Percentiles rank a stretch among this genome's conserved stretches.
Conservation (phyloP, 2,888 invertebrate species). For the Acanthoscelides obtectus region DNA sequence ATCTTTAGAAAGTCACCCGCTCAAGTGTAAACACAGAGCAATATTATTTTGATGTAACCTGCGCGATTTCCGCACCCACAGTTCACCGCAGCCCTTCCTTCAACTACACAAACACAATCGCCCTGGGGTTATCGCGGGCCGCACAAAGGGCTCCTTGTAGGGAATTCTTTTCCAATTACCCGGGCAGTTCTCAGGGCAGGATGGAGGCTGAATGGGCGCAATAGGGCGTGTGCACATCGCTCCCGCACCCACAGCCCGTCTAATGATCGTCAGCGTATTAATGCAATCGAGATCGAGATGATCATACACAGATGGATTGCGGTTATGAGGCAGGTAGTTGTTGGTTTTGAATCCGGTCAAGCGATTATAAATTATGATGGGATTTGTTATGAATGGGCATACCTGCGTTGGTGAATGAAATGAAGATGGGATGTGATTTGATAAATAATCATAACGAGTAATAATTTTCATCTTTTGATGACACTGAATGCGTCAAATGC, state of each 20-base stretch:
- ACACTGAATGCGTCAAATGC: too few species aligned
- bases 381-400: conserved; percentile 2
- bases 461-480: too few species aligned
- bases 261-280: conserved; percentile 3
- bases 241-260: conserved; percentile 35
- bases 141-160: background rate
- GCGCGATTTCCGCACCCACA: background rate
- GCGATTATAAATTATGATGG: background rate
- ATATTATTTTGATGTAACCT: background rate
- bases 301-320: background rate
- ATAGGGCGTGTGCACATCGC: conserved; percentile 41
- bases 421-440: too few species aligned
- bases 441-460: too few species aligned
- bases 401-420: too few species aligned
- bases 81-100: background rate
- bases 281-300: conserved; percentile 5
- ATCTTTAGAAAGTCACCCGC: background rate
- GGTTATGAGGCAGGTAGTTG: background rate
- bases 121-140: background rate
- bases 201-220: conserved; percentile 34
- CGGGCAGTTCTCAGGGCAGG: conserved; percentile 7
- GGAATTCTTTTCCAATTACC: conserved; percentile 39
- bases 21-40: background rate
- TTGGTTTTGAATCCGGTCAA: too few species aligned
- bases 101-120: background rate